Base-by-base conservation (phyloP, 2,888 invertebrate species). In the Stenchaetothrips biformis region DNA sequence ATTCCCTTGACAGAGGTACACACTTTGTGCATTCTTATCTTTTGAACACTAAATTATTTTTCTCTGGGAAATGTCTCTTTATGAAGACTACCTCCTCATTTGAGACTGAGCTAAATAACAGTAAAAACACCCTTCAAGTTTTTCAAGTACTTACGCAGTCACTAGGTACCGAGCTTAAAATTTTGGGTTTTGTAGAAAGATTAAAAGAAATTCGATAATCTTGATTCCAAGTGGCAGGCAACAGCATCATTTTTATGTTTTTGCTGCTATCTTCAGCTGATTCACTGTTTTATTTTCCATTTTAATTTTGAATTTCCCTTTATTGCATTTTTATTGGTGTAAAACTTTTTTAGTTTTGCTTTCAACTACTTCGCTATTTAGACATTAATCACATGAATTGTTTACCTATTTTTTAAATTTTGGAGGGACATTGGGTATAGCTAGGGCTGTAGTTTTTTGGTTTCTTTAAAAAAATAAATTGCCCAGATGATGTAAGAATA, bases 1-100 rank as follows among this genome's bases (percentile, higher is more conserved):
- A 87, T 83, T 84, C 86, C 21, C 84, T 84, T 79, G 88, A 88
- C 82, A 85, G 87, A 86, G 87, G 88, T 87, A 85, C 78, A 74
- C 49, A 80, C 81, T 79, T 81, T 59, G 74, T 53, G 47, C 16
- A 47, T 11, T 79, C 80, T 77, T 81, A 37, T 16, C 4, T 80
- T 59, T 6, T 4, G 21, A 77, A 48, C n/a, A 47, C 37, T 47
- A 59, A 27, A n/a, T n/a, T 80, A n/a, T 77, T 49, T 78, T 48
- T 49, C 27, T 47, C 67, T 81, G 79, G 47, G 37, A 4, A 37
- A 37, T 1, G 37, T 2, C 4, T 37, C 37, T 37, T 37, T 37
- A 4, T 37, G 37, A 37, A 37, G 37, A 37, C 37, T 37, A 37
- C 37, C 37, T 37, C 37, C 37, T 37, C 37, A 37, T 37, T 37